A percentile compares a stretch with the other conserved stretches of the same genome.
Evolutionary conservation across 2,113 vertebrate genomes (phyloP).

Genomic region (Osmerus eperlanus): DNA sequence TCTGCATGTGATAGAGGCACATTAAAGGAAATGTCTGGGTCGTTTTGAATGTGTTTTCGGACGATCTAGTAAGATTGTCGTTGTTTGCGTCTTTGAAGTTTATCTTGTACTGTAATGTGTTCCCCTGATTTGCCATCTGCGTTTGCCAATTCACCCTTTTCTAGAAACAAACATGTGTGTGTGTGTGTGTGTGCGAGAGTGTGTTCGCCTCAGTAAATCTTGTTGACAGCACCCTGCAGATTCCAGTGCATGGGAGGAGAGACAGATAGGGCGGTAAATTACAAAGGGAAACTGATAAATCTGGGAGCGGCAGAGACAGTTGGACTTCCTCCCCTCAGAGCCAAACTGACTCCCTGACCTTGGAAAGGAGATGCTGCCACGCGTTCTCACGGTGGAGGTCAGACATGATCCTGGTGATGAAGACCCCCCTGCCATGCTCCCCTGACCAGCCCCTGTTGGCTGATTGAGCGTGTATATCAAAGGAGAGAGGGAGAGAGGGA

Average conservation of each 20-base stretch:
- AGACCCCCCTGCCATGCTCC: conserved; percentile 11
- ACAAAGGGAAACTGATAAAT: conserved; percentile 53
- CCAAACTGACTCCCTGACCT: conserved; percentile 46
- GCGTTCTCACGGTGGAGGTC: conserved; percentile 24
- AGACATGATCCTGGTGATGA: conserved; percentile 16
- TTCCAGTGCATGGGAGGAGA: conserved; percentile 32
- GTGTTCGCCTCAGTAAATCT: neutral
- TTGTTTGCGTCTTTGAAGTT: conserved; percentile 30
- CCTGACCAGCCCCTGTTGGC: neutral
- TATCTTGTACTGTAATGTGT: conserved; percentile 31
- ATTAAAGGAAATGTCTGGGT: conserved; percentile 40
- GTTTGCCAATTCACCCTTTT: conserved; percentile 49
- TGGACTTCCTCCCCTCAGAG: conserved; percentile 47
- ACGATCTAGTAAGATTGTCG: conserved; percentile 19
- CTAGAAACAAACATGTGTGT: neutral
- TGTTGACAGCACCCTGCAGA: conserved; percentile 28
- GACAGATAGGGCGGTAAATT: conserved; percentile 35
- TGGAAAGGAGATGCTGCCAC: conserved; percentile 47
- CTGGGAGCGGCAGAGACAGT: conserved; percentile 43
- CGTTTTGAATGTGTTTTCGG: conserved; percentile 23
- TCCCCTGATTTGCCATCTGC: conserved; percentile 1
- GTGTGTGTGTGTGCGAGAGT: neutral
- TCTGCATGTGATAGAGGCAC: conserved; percentile 29
- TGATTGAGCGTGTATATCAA: conserved; percentile 49
- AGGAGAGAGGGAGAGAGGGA: conserved; percentile 11